Percentiles rank a stretch among this genome's conserved stretches.
Conservation (phyloP, 1,140 invertebrate species). For the Drosophila ironensis region DNA sequence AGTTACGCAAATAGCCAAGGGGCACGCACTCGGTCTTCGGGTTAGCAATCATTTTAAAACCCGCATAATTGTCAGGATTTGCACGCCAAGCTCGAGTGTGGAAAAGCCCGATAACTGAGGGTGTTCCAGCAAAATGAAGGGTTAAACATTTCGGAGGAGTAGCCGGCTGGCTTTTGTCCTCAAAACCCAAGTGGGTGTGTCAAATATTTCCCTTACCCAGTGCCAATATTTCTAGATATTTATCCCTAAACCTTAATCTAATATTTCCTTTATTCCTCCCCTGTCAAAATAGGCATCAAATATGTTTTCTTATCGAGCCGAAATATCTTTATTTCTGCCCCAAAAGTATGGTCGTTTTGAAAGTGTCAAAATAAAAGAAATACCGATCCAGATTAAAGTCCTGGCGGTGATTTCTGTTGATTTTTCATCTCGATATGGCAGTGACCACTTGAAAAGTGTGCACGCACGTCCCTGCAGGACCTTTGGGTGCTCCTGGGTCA, state of each 20-base stretch:
- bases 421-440: conserved; percentile 50
- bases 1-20: conserved; percentile 72
- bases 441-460: conserved; percentile 44
- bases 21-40: conserved; percentile 36
- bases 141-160: conserved; percentile 29
- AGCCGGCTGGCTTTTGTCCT: not conserved
- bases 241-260: not conserved
- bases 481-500: conserved; percentile 46
- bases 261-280: not conserved
- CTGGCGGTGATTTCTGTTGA: conserved; percentile 29
- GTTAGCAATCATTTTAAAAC: conserved; percentile 73
- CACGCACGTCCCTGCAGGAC: conserved; percentile 18
- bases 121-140: conserved; percentile 11
- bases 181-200: conserved; percentile 5
- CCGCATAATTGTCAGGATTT: conserved; percentile 79
- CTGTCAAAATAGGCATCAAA: conserved; percentile 39
- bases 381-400: conserved; percentile 1
- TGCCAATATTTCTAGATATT: not conserved
- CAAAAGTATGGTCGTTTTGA: conserved; percentile 37
- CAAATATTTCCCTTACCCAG: too few species aligned
- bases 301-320: conserved; percentile 34
- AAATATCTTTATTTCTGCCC: conserved; percentile 21
- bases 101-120: conserved; percentile 7
- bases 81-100: conserved; percentile 52
- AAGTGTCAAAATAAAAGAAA: conserved; percentile 23